Base-by-base conservation (phyloP, 1,140 invertebrate species). In the Oppia nitens region DNA sequence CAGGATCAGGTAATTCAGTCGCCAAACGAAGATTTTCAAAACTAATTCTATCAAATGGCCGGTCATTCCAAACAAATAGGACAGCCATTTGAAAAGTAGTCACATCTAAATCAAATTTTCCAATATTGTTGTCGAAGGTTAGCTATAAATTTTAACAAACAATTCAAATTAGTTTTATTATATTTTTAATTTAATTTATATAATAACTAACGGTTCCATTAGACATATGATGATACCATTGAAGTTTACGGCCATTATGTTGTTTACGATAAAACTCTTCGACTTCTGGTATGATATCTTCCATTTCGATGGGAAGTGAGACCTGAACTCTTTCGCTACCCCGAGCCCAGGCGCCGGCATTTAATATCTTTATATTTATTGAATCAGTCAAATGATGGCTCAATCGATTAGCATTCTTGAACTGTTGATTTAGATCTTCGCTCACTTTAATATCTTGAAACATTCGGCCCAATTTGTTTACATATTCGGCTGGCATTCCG, bases 141-240 rank as follows among this genome's bases (percentile, higher is more conserved):
- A 97, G 92, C 81, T 84, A 69, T 60, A 75, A 66, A 56, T 55
- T 47, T n/a, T n/a, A n/a, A 60, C 2, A 62, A 57, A 60, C 59
- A 64, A 60, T 57, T 61, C n/a, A 25, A 57, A 32, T 55, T 58
- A 53, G 25, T 14, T 55, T 47, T 52, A 47, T 25, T 17, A 48
- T 28, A 57, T 51, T 24, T 23, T n/a, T 25, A 62, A 26, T 56
- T 20, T 47, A 6, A 62, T 50, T 59, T 29, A 12, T n/a, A n/a
- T n/a, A 21, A 58, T 56, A 58, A 65, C 70, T 68, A 76, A 83
- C 79, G 29, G 90, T 93, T 65, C 94, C 95, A 77, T 97, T 97
- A 50, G 93, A 96, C 92, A 98, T 98, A 66, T 98, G 92, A 77
- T 98, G 93, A 73, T 98, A 94, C 96, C 96, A 99, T 73, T 95